Evolutionary conservation across 2,113 vertebrate species (phyloP).

Genomic region (Agapornis roseicollis): DNA sequence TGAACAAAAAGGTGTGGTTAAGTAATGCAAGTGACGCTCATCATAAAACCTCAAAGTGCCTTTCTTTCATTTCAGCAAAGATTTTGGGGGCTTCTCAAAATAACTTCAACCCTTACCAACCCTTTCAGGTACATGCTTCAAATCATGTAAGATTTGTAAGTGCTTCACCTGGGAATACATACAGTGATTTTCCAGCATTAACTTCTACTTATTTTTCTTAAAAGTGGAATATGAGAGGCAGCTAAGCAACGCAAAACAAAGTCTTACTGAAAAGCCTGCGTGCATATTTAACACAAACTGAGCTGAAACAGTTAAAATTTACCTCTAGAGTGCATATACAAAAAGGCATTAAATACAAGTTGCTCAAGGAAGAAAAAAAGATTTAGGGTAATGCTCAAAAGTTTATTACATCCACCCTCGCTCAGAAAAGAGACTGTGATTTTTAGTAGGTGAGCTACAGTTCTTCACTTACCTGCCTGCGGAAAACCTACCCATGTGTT

Average conservation of each 20-base stretch:
- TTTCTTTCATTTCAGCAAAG: not conserved
- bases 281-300: not conserved
- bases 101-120: not conserved
- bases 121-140: not conserved
- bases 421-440: not conserved
- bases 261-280: not conserved
- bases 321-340: not conserved
- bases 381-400: not conserved
- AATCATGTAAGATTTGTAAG: not conserved
- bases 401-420: not conserved
- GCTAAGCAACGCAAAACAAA: not conserved
- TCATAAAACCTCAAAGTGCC: not conserved
- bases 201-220: not conserved
- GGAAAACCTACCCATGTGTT: not conserved
- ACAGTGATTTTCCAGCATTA: not conserved
- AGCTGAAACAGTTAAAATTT: not conserved
- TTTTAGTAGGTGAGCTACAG: not conserved
- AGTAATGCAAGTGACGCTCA: not conserved
- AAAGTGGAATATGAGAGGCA: not conserved
- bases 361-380: not conserved
- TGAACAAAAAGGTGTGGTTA: not conserved
- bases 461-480: not conserved
- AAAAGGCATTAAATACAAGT: not conserved
- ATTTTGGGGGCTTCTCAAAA: not conserved
- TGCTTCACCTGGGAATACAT: not conserved